phyloP scores from a whole-genome alignment of 2,797 vertebrate genomes.

The Natrix natrix region DNA sequence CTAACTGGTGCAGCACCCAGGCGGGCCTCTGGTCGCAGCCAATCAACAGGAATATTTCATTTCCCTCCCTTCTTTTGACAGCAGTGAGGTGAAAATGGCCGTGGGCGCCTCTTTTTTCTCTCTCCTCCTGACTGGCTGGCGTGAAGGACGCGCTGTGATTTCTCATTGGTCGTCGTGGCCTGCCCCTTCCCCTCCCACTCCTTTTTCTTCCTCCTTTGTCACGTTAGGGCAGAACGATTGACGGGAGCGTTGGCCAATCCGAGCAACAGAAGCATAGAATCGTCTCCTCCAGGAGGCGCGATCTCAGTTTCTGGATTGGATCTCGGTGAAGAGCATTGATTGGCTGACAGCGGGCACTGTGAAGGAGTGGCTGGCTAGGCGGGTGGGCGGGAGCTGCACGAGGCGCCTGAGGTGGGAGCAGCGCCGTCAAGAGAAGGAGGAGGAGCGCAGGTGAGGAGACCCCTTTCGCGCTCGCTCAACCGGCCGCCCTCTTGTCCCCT shows the following conservation, averaged over 20 bases:
- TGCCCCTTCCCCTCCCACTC: neutral
- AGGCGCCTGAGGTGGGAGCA: conserved; percentile 23
- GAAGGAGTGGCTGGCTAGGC: conserved; percentile 8
- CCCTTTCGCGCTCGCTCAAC: neutral
- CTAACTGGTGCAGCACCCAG: neutral
- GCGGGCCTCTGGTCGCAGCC: neutral
- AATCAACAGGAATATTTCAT: neutral
- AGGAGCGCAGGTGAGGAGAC: conserved; percentile 5
- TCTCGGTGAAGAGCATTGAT: neutral
- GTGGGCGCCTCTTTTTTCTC: neutral
- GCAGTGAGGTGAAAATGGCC: neutral
- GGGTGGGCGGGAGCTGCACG: conserved; percentile 18
- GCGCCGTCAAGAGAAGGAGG: neutral
- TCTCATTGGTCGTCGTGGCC: neutral
- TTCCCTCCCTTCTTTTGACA: neutral
- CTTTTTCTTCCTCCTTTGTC: neutral
- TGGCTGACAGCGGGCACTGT: conserved; percentile 16
- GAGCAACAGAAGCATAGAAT: rapidly evolving
- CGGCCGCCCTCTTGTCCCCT: neutral
- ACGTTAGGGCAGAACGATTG: neutral
- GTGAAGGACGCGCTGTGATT: conserved; percentile 63
- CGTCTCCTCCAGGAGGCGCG: conserved; percentile 31
- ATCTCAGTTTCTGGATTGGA: conserved; percentile 14
- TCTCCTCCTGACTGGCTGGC: conserved; percentile 37
- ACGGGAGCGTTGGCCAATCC: neutral